Conservation (phyloP, 2,888 invertebrate genomes). For the Lymantria dispar region DNA sequence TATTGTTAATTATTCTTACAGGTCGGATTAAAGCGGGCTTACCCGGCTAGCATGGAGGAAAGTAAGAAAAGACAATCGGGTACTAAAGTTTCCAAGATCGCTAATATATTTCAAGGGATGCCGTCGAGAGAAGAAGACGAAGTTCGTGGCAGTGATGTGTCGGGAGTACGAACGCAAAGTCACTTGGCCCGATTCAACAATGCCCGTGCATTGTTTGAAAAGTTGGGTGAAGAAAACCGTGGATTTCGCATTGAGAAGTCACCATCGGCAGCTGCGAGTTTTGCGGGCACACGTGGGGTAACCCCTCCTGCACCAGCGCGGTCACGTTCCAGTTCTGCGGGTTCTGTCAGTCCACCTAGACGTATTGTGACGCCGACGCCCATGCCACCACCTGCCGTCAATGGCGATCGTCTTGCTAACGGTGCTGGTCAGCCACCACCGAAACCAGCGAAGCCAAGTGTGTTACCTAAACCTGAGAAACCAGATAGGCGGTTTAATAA, state of each 20-base stretch:
- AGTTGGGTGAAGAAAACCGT: constrained; percentile 89
- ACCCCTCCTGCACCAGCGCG: constrained; percentile 79
- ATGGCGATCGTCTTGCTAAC: constrained; percentile 70
- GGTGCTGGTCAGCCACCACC: constrained; percentile 71
- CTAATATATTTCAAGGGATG: constrained; percentile 93
- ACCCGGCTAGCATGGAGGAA: constrained; percentile 85
- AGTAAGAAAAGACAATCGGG: constrained; percentile 85
- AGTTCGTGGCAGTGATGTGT: constrained; percentile 82
- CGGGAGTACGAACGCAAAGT: constrained; percentile 92
- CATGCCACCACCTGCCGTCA: constrained; percentile 61
- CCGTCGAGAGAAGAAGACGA: constrained; percentile 82
- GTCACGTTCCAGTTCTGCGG: constrained; percentile 86
- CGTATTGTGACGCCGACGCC: constrained; percentile 79
- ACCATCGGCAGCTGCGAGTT: constrained; percentile 80
- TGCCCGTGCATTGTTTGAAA: constrained; percentile 95
- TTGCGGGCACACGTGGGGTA: constrained; percentile 78
- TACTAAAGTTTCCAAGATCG: constrained; percentile 95
- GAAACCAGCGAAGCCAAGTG: constrained; percentile 79
- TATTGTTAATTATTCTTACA: constrained; percentile 59
- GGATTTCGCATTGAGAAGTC: constrained; percentile 83
- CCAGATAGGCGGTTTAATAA: constrained; percentile 92
- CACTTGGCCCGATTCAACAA: constrained; percentile 96
- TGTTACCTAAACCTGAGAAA: constrained; percentile 89
- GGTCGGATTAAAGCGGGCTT: constrained; percentile 77
- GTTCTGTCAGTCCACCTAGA: constrained; percentile 82